Conservation (phyloP, 2,888 invertebrate species). For the Choreutis nemorana region DNA sequence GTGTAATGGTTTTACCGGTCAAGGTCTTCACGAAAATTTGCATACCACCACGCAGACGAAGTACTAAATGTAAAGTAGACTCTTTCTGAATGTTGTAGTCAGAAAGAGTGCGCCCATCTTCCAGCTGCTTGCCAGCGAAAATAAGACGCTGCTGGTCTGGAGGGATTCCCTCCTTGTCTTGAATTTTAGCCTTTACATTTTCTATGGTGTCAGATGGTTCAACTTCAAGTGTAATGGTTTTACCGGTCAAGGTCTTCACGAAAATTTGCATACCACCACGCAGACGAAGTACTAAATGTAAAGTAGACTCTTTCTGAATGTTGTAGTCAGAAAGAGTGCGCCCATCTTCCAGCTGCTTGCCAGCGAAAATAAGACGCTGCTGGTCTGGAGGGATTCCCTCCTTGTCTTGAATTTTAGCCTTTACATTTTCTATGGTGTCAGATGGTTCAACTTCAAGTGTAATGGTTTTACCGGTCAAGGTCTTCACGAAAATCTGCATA, state of each 20-base stretch:
- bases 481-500: slow-evolving; percentile 13
- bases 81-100: slow-evolving; percentile 14
- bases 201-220: slow-evolving; percentile 11
- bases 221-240: slow-evolving; percentile 11
- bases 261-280: slow-evolving; percentile 13
- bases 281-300: slow-evolving; percentile 13
- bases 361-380: slow-evolving; percentile 11
- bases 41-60: slow-evolving; percentile 10
- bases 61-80: slow-evolving; percentile 10
- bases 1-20: slow-evolving; percentile 11
- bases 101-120: slow-evolving; percentile 12
- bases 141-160: slow-evolving; percentile 13
- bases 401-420: slow-evolving; percentile 13
- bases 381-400: slow-evolving; percentile 13
- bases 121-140: slow-evolving; percentile 12
- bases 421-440: slow-evolving; percentile 12
- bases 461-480: slow-evolving; percentile 12
- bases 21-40: slow-evolving; percentile 10
- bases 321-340: slow-evolving; percentile 12
- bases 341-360: slow-evolving; percentile 12
- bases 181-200: slow-evolving; percentile 12
- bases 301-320: slow-evolving; percentile 14
- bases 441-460: slow-evolving; percentile 11
- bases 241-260: slow-evolving; percentile 12
- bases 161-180: slow-evolving; percentile 12